Percentiles rank a stretch among this genome's conserved stretches.
Evolutionary conservation across 2,797 vertebrate species (phyloP).

Genomic region (Spinus olivaceus): DNA sequence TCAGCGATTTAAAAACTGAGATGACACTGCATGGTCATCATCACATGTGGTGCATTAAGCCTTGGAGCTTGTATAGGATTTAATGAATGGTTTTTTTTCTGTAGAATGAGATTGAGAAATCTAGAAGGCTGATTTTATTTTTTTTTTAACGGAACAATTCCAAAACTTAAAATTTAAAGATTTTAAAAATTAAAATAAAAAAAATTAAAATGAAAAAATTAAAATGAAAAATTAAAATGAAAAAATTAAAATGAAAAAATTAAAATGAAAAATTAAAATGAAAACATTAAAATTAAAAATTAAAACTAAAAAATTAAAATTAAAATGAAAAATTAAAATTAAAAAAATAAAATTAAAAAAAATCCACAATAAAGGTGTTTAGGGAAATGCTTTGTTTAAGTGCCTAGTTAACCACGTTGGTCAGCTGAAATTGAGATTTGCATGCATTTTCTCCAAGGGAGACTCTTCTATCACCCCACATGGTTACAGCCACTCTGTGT

Average conservation of each 20-base stretch:
- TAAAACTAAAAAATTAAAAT: too few relatives aligned
- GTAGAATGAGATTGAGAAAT: not conserved
- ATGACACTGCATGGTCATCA: not conserved
- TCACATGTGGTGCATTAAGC: not conserved
- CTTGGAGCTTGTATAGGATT: not conserved
- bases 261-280: not conserved
- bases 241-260: too few relatives aligned
- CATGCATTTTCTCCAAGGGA: not conserved
- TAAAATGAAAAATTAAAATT: too few relatives aligned
- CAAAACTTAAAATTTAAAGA: not conserved
- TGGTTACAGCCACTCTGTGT: accelerated
- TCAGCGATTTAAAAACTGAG: not conserved
- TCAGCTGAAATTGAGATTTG: not conserved
- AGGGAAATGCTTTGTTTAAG: not conserved
- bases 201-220: not conserved
- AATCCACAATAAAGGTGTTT: not conserved
- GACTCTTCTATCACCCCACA: not conserved
- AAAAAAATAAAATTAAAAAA: too few relatives aligned
- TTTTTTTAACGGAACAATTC: not conserved
- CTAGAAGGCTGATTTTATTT: not conserved
- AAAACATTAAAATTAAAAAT: too few relatives aligned
- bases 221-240: too few relatives aligned
- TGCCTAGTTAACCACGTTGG: not conserved
- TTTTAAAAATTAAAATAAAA: too few relatives aligned
- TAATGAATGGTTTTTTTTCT: not conserved